Conservation (phyloP, 2,888 invertebrate species). For the Metallyticus violacea region DNA sequence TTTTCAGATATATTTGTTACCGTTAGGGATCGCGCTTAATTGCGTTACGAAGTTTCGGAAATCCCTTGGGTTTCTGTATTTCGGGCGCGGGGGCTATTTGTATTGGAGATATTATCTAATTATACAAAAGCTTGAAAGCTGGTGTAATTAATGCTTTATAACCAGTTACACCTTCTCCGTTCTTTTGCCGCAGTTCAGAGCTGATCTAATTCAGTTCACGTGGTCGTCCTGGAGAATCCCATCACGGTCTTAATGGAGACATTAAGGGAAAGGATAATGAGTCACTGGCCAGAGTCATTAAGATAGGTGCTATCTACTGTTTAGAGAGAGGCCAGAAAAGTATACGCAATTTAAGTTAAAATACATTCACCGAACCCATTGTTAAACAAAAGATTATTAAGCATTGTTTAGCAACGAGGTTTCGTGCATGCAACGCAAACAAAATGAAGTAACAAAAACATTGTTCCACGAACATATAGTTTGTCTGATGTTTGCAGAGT, state of each 20-base stretch:
- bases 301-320: background rate
- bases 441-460: too few relatives aligned
- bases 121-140: background rate
- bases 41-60: background rate
- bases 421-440: too few relatives aligned
- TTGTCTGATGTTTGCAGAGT: too few relatives aligned
- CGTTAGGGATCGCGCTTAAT: background rate
- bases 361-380: background rate
- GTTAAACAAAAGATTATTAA: too few relatives aligned
- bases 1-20: background rate
- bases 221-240: background rate
- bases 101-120: background rate
- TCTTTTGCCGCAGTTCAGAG: too few relatives aligned
- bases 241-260: background rate
- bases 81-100: background rate
- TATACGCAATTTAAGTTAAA: background rate
- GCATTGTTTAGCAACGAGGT: too few relatives aligned
- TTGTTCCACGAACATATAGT: too few relatives aligned
- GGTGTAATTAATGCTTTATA: background rate
- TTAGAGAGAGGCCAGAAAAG: background rate
- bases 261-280: background rate
- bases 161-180: background rate
- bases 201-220: background rate
- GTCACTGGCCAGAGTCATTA: background rate
- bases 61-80: background rate